Base-by-base conservation (phyloP, 2,113 vertebrate genomes). In the Scortum barcoo region DNA sequence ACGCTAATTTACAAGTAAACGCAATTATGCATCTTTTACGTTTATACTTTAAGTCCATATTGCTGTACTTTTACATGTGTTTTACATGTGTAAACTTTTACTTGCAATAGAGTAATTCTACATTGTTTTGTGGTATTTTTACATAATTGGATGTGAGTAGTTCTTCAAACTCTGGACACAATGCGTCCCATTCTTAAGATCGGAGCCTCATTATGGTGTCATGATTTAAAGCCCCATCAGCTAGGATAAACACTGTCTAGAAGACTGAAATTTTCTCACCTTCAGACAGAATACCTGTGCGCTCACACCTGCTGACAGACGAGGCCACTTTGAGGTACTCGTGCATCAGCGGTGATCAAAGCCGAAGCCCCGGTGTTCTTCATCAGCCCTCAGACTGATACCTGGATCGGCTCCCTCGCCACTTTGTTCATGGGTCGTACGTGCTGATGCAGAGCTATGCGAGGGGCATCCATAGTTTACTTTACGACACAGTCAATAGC, bases 261-360 rank as follows among this genome's bases (percentile, higher is more conserved):
- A 75, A 58, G 87, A 86, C 56, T 84, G 85, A 78, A 51, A 36
- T 68, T 76, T 81, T 83, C 72, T 84, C 90, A 85, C 85, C 78
- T 87, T 88, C 46, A 72, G 76, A 75, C 77, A 84, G 77, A 74
- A 72, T 63, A 70, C 58, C 76, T 78, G 83, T 80, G 73, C 30
- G 44, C 72, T 80, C 76, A 24, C 72, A 69, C 70, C 76, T 46
- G 88, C 80, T 90, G 92, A 94, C 86, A 91, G 93, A 93, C 69
- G 54, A 87, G 78, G 76, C 83, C 82, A 77, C 80, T 85, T 69
- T 81, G 77, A 86, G 81, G 86, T 84, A 61, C 85, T 89, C 85
- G 6, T 76, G 77, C 81, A 72, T 89, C 86, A 85, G 44, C 70
- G 16, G 3, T 50, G 87, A 92, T 93, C 92, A 94, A 93, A 94